A percentile compares a stretch with the other conserved stretches of the same genome.
These are phyloP conservation scores for Pampusana beccarii DNA, from an alignment of 2,113 vertebrate species.

Conservation along the genomic window DNA sequence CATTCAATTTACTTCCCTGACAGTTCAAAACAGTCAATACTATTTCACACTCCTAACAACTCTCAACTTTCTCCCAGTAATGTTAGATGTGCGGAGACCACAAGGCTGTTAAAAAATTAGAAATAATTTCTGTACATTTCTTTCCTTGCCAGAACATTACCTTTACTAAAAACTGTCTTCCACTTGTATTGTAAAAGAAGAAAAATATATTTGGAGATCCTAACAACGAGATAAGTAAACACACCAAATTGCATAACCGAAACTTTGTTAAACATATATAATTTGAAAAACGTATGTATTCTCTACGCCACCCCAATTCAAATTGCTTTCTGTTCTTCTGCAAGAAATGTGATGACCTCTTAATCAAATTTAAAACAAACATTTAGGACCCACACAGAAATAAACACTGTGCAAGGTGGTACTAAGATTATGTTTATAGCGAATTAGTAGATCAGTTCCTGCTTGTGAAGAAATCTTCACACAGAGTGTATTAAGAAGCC, in stretches of 20 bases:
- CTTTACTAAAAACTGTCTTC: not conserved
- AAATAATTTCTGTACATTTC: not conserved
- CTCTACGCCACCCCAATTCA: not conserved
- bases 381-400: not conserved
- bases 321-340: not conserved
- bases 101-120: not conserved
- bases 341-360: not conserved
- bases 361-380: not conserved
- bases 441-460: not conserved
- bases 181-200: not conserved
- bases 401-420: not conserved
- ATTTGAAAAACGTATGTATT: not conserved
- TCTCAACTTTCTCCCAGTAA: not conserved
- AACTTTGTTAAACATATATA: not conserved
- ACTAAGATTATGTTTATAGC: not conserved
- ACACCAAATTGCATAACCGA: not conserved
- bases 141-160: not conserved
- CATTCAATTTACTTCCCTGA: not conserved
- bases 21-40: not conserved
- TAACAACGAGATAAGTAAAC: not conserved
- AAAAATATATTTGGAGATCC: not conserved
- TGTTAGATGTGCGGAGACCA: not conserved
- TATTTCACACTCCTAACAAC: accelerated
- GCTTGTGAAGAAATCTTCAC: not conserved
- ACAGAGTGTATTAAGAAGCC: not conserved